Base-by-base conservation (phyloP, 2,888 invertebrate genomes). In the Epicampocera succincta region DNA sequence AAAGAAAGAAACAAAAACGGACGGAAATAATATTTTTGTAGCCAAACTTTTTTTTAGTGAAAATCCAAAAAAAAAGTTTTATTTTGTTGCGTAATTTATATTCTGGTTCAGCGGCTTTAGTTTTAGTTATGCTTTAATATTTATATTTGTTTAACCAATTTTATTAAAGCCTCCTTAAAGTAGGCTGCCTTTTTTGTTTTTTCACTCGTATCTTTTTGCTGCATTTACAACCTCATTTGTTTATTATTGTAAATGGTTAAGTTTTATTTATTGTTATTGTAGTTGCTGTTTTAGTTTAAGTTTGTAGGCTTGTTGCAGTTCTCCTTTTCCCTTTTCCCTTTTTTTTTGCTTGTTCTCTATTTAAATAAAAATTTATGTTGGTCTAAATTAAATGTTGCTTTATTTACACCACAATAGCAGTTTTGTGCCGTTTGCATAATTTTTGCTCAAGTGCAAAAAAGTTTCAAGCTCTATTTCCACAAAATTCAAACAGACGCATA, bases 381-480 rank as follows among this genome's bases (percentile, higher is more conserved):
- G 56, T 72, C 78, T 72, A 78, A 78, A 78, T 78, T 80, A 72
- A 81, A 77, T 69, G 77, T 73, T 77, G 73, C 69, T 60, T 72
- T 68, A 42, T 79, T 77, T 61, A 25, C 58, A 72, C 46, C 61
- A 81, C 80, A 60, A 81, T 63, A 54, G 56, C 63, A 61, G 56
- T 38, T 75, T 56, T 72, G 40, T 48, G 52, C 52, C 54, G 54
- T 74, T 80, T 75, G 61, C 66, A 76, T 71, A 80, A 71, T 76
- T 76, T 76, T 65, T 74, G 50, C 71, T 80, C 60, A 75, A 80
- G 76, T 76, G 71, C 66, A 65, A 58, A 80, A 80, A 75, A 48
- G 52, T 75, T 80, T 80, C 76, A 76, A 76, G 73, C 17, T 72
- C 66, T 54, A 52, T 65, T 75, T 71, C 46, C 63, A 63, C 56